These are phyloP conservation scores for Erannis defoliaria DNA, from an alignment of 2,888 invertebrate genomes.

Conservation along the genomic window DNA sequence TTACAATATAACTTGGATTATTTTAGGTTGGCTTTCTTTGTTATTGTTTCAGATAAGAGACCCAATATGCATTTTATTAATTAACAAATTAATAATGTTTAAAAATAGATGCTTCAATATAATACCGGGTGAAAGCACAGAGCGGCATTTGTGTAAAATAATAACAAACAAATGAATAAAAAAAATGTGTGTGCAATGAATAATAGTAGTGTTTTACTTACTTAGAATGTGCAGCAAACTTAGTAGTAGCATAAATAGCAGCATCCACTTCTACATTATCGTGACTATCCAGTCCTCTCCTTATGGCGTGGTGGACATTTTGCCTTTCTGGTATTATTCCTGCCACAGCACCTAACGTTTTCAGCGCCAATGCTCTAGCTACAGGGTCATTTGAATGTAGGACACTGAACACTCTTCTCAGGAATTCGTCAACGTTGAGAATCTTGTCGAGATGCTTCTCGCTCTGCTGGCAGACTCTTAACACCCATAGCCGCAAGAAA, in stretches of 20 bases:
- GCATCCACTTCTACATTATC: conserved; percentile 98
- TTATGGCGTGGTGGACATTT: conserved; percentile 97
- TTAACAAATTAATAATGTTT: no score
- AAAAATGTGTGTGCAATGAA: no score
- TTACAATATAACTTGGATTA: background rate
- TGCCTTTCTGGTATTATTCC: conserved; percentile 97
- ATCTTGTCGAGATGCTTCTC: conserved; percentile 98
- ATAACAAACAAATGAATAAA: no score
- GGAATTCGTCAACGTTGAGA: conserved; percentile 95
- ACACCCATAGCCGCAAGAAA: conserved; percentile 96
- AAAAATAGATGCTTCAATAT: no score
- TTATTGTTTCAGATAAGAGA: no score
- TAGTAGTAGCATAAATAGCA: conserved; percentile 97
- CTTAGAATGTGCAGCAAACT: conserved; percentile 98
- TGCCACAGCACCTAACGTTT: conserved; percentile 96
- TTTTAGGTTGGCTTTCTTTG: no score
- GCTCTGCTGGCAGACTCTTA: conserved; percentile 97
- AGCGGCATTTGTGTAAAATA: no score
- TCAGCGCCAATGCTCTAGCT: conserved; percentile 95
- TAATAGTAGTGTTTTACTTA: conserved; percentile 63
- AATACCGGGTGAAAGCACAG: no score
- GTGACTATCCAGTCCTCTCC: conserved; percentile 96
- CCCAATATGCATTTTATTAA: no score
- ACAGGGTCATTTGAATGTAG: conserved; percentile 99
- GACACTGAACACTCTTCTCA: conserved; percentile 96